Conservation (phyloP, 64 coral and sea anemone species). For the Pachyseris speciosa region DNA sequence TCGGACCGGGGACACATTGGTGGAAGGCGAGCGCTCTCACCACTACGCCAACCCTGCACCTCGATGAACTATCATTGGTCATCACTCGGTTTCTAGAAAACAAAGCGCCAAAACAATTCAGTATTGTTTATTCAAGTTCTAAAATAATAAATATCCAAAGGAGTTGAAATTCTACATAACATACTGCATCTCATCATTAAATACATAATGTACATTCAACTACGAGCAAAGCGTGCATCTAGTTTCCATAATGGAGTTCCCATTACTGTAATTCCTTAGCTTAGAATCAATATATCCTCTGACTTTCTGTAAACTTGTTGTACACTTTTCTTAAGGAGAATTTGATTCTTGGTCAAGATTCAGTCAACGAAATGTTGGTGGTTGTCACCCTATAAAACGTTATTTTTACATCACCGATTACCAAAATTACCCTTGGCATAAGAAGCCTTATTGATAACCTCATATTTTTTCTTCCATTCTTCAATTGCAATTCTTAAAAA, state of each 20-base stretch:
- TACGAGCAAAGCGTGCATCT: neutral
- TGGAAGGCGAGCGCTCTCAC: too few relatives aligned
- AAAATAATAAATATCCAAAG: constrained; percentile 54
- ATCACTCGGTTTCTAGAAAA: neutral
- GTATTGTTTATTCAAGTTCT: constrained; percentile 39
- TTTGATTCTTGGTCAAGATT: neutral
- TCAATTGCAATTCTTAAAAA: too few relatives aligned
- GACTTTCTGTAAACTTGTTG: neutral
- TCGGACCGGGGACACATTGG: too few relatives aligned
- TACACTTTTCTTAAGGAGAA: neutral
- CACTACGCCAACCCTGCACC: too few relatives aligned
- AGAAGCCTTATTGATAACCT: too few relatives aligned
- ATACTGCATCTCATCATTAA: constrained; percentile 34
- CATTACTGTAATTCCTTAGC: neutral
- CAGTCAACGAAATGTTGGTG: too few relatives aligned
- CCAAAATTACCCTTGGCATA: too few relatives aligned
- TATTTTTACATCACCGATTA: too few relatives aligned
- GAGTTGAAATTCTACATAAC: constrained; percentile 3
- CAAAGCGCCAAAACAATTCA: neutral
- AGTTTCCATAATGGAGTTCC: neutral
- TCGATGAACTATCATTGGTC: too few relatives aligned
- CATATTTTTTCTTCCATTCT: too few relatives aligned
- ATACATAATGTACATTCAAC: constrained; percentile 24
- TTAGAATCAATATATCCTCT: neutral
- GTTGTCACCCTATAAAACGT: too few relatives aligned